Evolutionary conservation across 37 sponge, comb jelly and placozoan species (phyloP), one percentile per base, ranked within the genome.

Genomic region (Hormiphora californensis): DNA sequence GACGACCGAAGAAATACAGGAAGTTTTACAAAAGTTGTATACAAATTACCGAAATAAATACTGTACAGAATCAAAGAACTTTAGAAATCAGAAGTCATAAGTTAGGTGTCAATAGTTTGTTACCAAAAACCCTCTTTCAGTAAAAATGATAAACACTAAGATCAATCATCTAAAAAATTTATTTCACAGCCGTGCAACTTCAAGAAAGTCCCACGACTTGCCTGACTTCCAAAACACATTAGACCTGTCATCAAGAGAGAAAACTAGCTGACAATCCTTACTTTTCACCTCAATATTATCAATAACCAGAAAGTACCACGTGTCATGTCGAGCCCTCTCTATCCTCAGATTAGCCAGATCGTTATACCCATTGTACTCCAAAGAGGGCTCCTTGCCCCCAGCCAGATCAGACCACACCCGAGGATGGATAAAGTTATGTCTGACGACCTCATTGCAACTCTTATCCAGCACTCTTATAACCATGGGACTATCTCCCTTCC

Each of bases 181-280:
- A 46, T 12, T 12, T 46, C 8, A 12, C 12, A 65, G 11, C 67
- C 44, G 40, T 5, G 43, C 43, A 41, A 73, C 43, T 36, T 73
- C 81, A 5, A 73, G 25, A 36, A 73, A 73, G 46, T 73, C 81
- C 81, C 81, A 73, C 1, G 30, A 43, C 23, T 73, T 73, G 9
- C 81, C 81, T 12, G 81, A 73, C 23, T 73, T 73, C 81, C 81
- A 73, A 28, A 73, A 73, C 43, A 73, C 81, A 73, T 73, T 73
- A 23, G 21, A 46, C 38, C 81, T 39, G 38, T 73, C 81, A n/a
- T 73, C 81, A 41, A 73, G 40, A 15, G 81, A 43, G 44, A 73
- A 73, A 40, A n/a, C 40, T 4, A 73, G 46, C 23, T 73, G 46
- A n/a, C n/a, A n/a, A 40, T 73, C 43, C 41, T 28, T 46, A 23